Evolutionary conservation across 2,888 invertebrate genomes (phyloP), one percentile per base, ranked within the genome.

Genomic region (Pimpla rufipes): DNA sequence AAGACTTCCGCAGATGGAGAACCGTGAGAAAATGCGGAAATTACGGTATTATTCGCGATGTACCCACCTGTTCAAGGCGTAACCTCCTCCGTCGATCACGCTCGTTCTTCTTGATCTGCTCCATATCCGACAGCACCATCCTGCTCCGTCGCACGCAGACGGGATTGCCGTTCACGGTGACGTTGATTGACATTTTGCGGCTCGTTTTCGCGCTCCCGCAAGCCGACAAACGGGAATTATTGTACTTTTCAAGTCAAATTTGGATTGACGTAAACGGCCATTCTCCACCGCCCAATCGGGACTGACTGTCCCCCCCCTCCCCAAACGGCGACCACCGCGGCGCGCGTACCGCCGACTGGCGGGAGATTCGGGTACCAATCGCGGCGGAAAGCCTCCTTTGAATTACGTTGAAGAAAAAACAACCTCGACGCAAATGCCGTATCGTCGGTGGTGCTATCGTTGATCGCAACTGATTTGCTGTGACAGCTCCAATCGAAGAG

Each of bases 51-150:
- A 64, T 79, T 79, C 67, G 23, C 50, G 40, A 68, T n/a, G n/a
- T 11, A 71, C 79, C 86, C 90, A 96, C 96, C 94, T 96, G 95
- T 89, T 95, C 94, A 79, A 96, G 90, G 85, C 96, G 94, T 90
- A 95, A 94, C 92, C 94, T 95, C 86, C 94, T 94, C 70, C 95
- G 94, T 78, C 95, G 94, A 87, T 94, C 94, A 79, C 95, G 94
- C 85, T 95, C 94, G 87, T 95, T 94, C 90, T 94, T 94, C 89
- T 94, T 94, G 0, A 94, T 91, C 77, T 93, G 92, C 86, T 95
- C 94, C 4, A 94, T 90, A 91, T 95, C 95, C 0, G 93, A 91
- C 0, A 95, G 91, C 29, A 95, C 92, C 93, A 94, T 93, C 92
- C 93, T 94, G 55, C 94, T 93, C 37, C 92, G 91, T 67, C 92